Conservation (phyloP, 2,797 vertebrate species). For the Pseudopleuronectes americanus region DNA sequence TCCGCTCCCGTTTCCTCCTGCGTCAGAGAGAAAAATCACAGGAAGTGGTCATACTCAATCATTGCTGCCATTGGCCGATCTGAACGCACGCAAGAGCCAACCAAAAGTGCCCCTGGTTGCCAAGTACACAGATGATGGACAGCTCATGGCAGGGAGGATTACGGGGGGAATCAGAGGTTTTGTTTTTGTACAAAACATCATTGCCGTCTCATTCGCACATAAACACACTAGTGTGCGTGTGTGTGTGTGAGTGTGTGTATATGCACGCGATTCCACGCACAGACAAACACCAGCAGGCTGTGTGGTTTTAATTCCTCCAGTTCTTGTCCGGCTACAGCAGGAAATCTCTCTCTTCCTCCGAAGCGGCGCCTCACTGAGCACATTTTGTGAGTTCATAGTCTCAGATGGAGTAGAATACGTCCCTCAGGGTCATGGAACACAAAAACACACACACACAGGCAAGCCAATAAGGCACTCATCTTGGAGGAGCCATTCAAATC, state of each 20-base stretch:
- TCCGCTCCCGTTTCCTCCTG: conserved; percentile 22
- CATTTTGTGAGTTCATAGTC: conserved; percentile 14
- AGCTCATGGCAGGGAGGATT: conserved; percentile 69
- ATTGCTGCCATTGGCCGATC: conserved; percentile 54
- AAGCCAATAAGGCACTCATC: conserved; percentile 14
- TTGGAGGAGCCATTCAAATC: conserved; percentile 26
- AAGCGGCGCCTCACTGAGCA: not conserved
- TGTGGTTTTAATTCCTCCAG: conserved; percentile 37
- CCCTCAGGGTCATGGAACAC: conserved; percentile 9
- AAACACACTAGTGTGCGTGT: not conserved
- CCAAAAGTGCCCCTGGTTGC: conserved; percentile 47
- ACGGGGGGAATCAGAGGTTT: conserved; percentile 59
- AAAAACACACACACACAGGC: conserved; percentile 1
- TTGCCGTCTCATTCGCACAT: conserved; percentile 26
- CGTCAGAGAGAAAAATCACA: conserved; percentile 14
- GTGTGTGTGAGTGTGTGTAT: conserved; percentile 10
- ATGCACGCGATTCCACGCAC: not conserved
- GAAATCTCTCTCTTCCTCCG: conserved; percentile 17
- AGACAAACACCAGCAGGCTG: conserved; percentile 22
- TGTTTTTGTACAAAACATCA: conserved; percentile 69
- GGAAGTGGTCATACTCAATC: conserved; percentile 42
- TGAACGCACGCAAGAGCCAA: conserved; percentile 18
- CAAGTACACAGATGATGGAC: conserved; percentile 67
- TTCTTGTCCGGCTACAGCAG: conserved; percentile 30
- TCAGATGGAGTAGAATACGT: not conserved